Evolutionary conservation across 1,140 invertebrate species (phyloP).

Genomic region (Orchesella cincta): DNA sequence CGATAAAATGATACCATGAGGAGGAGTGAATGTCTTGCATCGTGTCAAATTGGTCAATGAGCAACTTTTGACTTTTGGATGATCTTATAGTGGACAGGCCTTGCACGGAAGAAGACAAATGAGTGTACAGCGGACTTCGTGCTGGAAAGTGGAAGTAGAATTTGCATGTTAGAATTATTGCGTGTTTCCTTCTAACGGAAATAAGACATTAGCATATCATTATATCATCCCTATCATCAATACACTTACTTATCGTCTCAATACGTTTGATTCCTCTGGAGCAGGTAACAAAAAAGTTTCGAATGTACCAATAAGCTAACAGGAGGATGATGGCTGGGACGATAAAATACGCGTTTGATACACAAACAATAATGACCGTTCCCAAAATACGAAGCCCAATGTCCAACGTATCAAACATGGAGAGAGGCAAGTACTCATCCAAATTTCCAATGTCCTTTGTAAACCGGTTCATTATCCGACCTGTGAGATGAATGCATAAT

Average conservation of each 20-base stretch:
- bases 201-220: neutral
- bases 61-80: constrained; percentile 70
- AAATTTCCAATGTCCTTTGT: constrained; percentile 57
- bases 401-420: constrained; percentile 58
- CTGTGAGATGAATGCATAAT: constrained; percentile 52
- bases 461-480: constrained; percentile 56
- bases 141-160: constrained; percentile 58
- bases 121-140: constrained; percentile 77
- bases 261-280: constrained; percentile 64
- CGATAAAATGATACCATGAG: constrained; percentile 68
- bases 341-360: constrained; percentile 63
- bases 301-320: constrained; percentile 60
- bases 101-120: constrained; percentile 82
- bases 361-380: constrained; percentile 60
- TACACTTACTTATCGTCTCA: constrained; percentile 51
- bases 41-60: constrained; percentile 75
- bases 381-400: constrained; percentile 55
- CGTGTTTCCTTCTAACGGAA: neutral
- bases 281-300: constrained; percentile 64
- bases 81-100: constrained; percentile 86
- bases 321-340: constrained; percentile 61
- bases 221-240: neutral
- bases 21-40: constrained; percentile 70
- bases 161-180: neutral
- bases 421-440: constrained; percentile 63